A percentile compares a stretch with the other conserved stretches of the same genome.
These are phyloP conservation scores for Meloidogyne chitwoodi DNA, from an alignment of 1,140 invertebrate species.

Conservation along the genomic window DNA sequence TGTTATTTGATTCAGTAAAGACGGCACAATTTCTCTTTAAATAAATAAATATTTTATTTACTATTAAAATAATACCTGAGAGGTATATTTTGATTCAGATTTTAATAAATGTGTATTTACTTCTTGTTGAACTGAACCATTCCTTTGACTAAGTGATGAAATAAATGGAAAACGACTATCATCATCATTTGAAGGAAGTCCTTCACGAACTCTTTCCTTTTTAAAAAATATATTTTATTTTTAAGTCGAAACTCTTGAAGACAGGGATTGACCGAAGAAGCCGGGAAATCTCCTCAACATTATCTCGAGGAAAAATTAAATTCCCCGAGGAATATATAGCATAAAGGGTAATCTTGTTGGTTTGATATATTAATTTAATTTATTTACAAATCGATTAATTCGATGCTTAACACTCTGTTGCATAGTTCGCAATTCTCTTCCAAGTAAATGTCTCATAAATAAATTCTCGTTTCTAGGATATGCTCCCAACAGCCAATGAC, in stretches of 20 bases:
- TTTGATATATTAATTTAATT: not conserved
- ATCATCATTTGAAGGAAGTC: not conserved
- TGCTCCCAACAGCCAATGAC: slow-evolving; percentile 46
- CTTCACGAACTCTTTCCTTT: not conserved
- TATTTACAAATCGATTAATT: slow-evolving; percentile 51
- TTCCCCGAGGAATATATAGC: no score
- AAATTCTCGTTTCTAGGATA: slow-evolving; percentile 28
- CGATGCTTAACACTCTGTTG: slow-evolving; percentile 52
- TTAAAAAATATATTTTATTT: not conserved
- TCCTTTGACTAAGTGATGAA: not conserved
- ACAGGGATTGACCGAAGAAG: no score
- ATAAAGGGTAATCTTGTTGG: no score
- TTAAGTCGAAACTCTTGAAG: not conserved
- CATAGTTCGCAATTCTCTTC: slow-evolving; percentile 47
- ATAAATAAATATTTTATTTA: not conserved
- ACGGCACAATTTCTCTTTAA: not conserved
- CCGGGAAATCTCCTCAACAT: no score
- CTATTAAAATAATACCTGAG: not conserved
- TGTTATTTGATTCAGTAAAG: not conserved
- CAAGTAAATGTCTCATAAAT: slow-evolving; percentile 44
- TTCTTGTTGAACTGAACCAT: slow-evolving; percentile 9
- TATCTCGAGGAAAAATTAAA: no score
- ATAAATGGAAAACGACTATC: not conserved
- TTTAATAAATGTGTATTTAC: not conserved
- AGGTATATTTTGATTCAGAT: not conserved